A percentile compares a stretch with the other conserved stretches of the same genome.
Conservation (phyloP, 2,797 vertebrate species). For the Erpetoichthys calabaricus region DNA sequence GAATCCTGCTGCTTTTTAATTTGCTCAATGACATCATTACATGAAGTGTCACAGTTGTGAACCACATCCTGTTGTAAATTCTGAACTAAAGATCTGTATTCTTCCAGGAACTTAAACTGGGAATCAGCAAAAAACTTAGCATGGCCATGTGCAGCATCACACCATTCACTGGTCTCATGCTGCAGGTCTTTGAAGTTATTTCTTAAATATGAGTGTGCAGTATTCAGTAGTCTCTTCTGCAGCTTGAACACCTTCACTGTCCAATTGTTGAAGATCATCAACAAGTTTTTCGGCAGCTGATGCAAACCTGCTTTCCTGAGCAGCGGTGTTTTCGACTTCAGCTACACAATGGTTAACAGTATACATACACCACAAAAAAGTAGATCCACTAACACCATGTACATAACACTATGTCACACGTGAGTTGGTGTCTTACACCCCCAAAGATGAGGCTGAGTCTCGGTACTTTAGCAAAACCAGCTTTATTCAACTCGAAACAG, state of each 20-base stretch:
- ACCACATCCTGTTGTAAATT: conserved; percentile 47
- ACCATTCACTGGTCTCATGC: conserved; percentile 43
- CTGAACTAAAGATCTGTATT: conserved; percentile 36
- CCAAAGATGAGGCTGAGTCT: too few relatives aligned
- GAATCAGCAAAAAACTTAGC: conserved; percentile 34
- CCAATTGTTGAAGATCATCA: conserved; percentile 43
- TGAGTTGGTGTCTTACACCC: too few relatives aligned
- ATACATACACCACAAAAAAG: too few relatives aligned
- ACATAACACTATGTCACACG: too few relatives aligned
- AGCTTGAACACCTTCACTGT: conserved; percentile 33
- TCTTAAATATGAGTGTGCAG: conserved; percentile 45
- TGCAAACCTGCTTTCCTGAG: conserved; percentile 35
- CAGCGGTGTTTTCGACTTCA: conserved; percentile 31
- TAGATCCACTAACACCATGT: too few relatives aligned
- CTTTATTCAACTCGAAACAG: too few relatives aligned
- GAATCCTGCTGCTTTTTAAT: conserved; percentile 29
- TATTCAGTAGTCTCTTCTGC: conserved; percentile 46
- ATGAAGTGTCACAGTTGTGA: conserved; percentile 29
- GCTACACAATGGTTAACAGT: conserved; percentile 46
- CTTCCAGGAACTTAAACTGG: conserved; percentile 36
- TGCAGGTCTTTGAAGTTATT: conserved; percentile 41
- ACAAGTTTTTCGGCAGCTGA: conserved; percentile 47
- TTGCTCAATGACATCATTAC: conserved; percentile 25
- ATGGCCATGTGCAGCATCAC: conserved; percentile 29
- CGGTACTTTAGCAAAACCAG: too few relatives aligned